Conservation (phyloP, 2,888 invertebrate species). For the Eurytoma adleriae region DNA sequence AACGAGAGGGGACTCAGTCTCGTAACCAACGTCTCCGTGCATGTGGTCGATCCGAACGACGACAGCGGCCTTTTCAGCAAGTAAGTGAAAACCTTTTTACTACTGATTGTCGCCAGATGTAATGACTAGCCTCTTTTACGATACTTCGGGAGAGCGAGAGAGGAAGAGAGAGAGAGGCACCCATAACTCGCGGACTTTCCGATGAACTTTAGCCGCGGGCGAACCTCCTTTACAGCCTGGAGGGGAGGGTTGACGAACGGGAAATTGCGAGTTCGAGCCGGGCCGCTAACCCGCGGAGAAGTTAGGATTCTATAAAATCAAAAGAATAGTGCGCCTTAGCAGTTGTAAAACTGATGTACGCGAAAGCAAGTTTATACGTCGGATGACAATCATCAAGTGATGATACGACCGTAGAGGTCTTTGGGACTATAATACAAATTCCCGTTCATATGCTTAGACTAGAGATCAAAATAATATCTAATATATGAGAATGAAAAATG, state of each 20-base stretch:
- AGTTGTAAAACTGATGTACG: too few species aligned
- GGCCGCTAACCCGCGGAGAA: background rate
- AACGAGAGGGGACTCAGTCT: constrained; percentile 82
- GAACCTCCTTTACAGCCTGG: background rate
- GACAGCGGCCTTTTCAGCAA: constrained; percentile 83
- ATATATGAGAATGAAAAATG: too few species aligned
- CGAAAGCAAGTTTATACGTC: too few species aligned
- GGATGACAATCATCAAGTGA: too few species aligned
- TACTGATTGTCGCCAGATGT: background rate
- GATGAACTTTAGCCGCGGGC: background rate
- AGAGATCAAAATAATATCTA: too few species aligned
- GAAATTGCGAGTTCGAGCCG: background rate
- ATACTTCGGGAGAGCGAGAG: constrained; percentile 7
- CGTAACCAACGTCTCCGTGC: constrained; percentile 89
- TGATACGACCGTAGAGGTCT: too few species aligned
- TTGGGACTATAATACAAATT: too few species aligned
- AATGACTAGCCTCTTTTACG: constrained; percentile 14
- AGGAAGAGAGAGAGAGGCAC: background rate
- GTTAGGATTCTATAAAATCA: too few species aligned
- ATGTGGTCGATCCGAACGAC: constrained; percentile 87
- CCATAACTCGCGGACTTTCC: background rate
- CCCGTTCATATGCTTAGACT: too few species aligned
- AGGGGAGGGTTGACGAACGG: constrained; percentile 1
- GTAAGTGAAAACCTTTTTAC: constrained; percentile 74
- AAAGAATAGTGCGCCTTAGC: too few species aligned